Conservation (phyloP, 1,140 invertebrate genomes). For the Metopolophium dirhodum region DNA sequence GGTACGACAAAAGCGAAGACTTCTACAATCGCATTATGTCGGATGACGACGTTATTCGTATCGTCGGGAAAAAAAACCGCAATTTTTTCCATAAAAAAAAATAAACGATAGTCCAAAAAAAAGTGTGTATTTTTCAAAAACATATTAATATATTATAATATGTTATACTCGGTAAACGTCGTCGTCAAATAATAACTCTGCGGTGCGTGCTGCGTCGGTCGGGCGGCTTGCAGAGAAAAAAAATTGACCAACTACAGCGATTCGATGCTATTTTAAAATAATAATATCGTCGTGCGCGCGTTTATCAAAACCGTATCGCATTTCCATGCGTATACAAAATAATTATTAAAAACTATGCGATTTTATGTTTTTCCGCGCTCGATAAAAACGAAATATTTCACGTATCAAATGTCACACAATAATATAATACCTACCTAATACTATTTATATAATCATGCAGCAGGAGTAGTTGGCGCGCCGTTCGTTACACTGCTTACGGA, state of each 20-base stretch:
- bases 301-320: background rate
- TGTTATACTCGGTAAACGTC: background rate
- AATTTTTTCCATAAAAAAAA: no score
- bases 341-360: background rate
- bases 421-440: no score
- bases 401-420: background rate
- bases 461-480: no score
- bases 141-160: background rate
- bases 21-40: no score
- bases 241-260: background rate
- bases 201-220: background rate
- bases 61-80: no score
- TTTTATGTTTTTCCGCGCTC: background rate
- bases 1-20: no score
- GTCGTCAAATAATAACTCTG: background rate
- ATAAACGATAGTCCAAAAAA: no score
- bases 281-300: no score
- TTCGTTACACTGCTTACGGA: background rate
- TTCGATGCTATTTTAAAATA: background rate
- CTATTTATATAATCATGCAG: background rate
- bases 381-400: background rate
- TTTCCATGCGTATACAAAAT: background rate
- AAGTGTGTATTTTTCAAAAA: no score
- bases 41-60: no score
- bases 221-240: background rate